Percentiles rank a stretch among this genome's conserved stretches.
Evolutionary conservation across 2,888 invertebrate species (phyloP).

Genomic region (Ethmia dodecea): DNA sequence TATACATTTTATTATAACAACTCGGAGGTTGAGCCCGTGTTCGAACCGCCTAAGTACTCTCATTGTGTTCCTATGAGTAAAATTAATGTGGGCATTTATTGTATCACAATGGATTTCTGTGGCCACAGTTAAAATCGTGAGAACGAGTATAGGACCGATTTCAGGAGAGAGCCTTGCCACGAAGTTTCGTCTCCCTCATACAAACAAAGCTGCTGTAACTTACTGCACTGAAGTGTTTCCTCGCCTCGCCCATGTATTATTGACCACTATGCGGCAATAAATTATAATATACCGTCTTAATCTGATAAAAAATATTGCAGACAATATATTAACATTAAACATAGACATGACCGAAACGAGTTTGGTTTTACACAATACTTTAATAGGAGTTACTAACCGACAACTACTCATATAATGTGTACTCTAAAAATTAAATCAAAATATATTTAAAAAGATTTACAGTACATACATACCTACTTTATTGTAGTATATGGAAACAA

Average conservation of each 20-base stretch:
- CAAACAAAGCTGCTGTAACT: conserved; percentile 10
- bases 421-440: no score
- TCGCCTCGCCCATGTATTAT: conserved; percentile 28
- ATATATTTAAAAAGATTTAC: no score
- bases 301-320: conserved; percentile 52
- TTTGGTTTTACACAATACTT: no score
- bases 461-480: no score
- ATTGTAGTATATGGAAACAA: no score
- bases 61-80: conserved; percentile 36
- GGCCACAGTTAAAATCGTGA: neutral
- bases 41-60: conserved; percentile 59
- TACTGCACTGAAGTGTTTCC: conserved; percentile 6
- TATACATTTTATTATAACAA: conserved; percentile 59
- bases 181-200: conserved; percentile 4
- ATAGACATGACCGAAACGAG: conserved; percentile 35
- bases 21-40: conserved; percentile 32
- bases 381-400: no score
- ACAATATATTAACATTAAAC: conserved; percentile 45
- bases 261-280: conserved; percentile 41
- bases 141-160: neutral
- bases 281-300: conserved; percentile 46
- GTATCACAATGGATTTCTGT: no score
- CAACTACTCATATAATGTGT: no score
- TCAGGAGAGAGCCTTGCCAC: conserved; percentile 6
- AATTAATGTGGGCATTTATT: no score